A percentile compares a stretch with the other conserved stretches of the same genome.
Evolutionary conservation across 2,113 vertebrate species (phyloP).

Genomic region (Phalacrocorax aristotelis): DNA sequence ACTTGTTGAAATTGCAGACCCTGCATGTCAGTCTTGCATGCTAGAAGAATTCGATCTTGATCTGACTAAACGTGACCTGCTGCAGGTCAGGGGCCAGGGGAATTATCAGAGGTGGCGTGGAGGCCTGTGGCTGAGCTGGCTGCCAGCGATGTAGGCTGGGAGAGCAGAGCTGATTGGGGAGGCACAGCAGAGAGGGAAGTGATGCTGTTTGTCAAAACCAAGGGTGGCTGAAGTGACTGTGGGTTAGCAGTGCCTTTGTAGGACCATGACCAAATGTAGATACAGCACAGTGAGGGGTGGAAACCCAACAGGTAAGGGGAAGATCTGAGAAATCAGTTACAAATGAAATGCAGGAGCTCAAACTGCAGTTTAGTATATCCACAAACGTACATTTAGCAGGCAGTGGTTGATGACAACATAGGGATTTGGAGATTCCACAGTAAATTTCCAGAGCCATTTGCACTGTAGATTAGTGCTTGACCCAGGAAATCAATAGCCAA

Average conservation of each 20-base stretch:
- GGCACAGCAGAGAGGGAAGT: neutral
- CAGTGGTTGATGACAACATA: neutral
- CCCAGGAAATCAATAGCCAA: constrained; percentile 11
- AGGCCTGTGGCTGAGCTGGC: neutral
- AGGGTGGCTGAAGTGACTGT: neutral
- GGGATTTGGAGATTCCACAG: neutral
- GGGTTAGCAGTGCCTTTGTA: neutral
- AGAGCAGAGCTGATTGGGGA: neutral
- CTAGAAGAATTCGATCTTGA: neutral
- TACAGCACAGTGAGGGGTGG: neutral
- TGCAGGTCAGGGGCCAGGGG: neutral
- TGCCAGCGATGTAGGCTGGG: neutral
- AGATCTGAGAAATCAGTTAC: neutral
- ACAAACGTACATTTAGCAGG: neutral
- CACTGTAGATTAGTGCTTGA: neutral
- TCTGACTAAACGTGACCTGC: neutral
- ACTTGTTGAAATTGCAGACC: neutral
- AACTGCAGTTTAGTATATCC: neutral
- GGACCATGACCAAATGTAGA: neutral
- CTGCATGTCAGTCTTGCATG: neutral
- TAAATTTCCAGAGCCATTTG: constrained; percentile 29
- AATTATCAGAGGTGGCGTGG: neutral
- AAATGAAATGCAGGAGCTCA: neutral
- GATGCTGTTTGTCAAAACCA: neutral
- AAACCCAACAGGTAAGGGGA: neutral